Percentiles rank a stretch among this genome's conserved stretches.
These are phyloP conservation scores for Mirza zaza DNA, from an alignment of 2,113 vertebrate species.

Conservation along the genomic window DNA sequence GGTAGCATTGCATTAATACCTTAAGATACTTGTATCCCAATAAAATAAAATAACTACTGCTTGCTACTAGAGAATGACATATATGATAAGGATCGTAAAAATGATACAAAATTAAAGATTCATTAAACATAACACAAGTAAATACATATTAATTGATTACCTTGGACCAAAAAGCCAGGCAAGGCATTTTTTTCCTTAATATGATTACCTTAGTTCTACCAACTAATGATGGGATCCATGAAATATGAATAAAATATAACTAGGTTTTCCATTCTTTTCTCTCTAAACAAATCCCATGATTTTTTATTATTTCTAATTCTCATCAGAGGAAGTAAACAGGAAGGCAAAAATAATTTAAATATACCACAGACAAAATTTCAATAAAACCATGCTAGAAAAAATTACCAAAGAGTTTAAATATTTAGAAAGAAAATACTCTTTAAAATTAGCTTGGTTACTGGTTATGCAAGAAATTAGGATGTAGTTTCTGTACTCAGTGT, in stretches of 20 bases:
- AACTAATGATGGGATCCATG: background rate
- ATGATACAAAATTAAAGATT: background rate
- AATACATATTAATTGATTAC: background rate
- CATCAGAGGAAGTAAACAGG: background rate
- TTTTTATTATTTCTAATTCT: background rate
- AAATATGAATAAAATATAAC: background rate
- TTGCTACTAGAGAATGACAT: background rate
- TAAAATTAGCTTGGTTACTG: background rate
- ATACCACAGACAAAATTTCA: background rate
- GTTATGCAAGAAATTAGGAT: background rate
- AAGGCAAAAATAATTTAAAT: background rate
- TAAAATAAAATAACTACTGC: background rate
- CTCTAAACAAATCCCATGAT: background rate
- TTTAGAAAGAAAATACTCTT: background rate
- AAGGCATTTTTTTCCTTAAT: background rate
- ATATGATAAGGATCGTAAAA: background rate
- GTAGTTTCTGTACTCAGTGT: background rate
- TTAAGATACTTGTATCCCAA: background rate
- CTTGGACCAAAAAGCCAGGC: background rate
- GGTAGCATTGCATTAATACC: background rate
- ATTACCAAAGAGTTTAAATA: background rate
- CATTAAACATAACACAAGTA: background rate
- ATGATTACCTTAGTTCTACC: background rate
- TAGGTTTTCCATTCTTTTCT: background rate
- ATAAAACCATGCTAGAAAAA: background rate